Base-by-base conservation (phyloP, 2,113 vertebrate genomes). In the Cyprinodon tularosa region DNA sequence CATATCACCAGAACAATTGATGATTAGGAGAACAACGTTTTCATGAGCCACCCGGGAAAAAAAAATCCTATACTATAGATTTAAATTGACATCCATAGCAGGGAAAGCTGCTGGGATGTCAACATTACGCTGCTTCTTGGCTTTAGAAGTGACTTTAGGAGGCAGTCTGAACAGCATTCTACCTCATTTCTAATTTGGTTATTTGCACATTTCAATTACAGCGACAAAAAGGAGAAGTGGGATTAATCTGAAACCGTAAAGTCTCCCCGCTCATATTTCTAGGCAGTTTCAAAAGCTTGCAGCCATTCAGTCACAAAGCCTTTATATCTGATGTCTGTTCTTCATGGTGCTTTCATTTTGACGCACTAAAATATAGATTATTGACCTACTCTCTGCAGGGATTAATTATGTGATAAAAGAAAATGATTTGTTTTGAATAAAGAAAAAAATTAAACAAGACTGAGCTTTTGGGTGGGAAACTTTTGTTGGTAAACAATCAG, bases 211-310 rank as follows among this genome's bases (percentile, higher is more conserved):
- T 3, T 69, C n/a, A n/a, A 48, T 61, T 38, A 57, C 14, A 71
- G 14, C 39, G 71, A 76, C 44, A 8, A 60, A 40, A 66, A 68
- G 4, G 17, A 62, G 53, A 83, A 76, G 22, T 65, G 50, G 45
- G 14, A 72, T 14, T 62, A 6, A 79, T 4, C 22, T 40, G 47
- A 50, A 71, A 4, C 44, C 12, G 48, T 69, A 36, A 65, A 36
- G 22, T 20, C 4, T n/a, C 5, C 20, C 29, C 57, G 12, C 4
- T 36, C 37, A 22, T 39, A n/a, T 38, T 65, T 20, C 17, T 7
- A 45, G 12, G 20, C 50, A 53, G 50, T 57, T 15, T 8, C n/a
- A 1, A n/a, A n/a, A 3, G 50, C 50, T n/a, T 9, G n/a, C 17
- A 10, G 17, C 50, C 5, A 17, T 9, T 20, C 50, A 20, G 0